These are phyloP conservation scores for Uropetala carovei DNA, from an alignment of 2,888 invertebrate genomes.

Conservation along the genomic window DNA sequence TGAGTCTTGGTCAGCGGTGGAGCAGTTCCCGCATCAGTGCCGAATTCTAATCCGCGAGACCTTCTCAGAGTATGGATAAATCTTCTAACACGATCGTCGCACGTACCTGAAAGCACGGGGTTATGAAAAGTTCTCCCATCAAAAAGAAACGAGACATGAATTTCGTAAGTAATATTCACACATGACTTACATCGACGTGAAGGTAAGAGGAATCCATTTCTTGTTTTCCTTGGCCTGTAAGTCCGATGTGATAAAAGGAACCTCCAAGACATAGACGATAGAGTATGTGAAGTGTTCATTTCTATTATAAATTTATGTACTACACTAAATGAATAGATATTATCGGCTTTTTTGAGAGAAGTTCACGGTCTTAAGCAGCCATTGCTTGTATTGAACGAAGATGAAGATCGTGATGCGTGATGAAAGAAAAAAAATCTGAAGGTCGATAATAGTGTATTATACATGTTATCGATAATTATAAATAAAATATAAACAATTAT, in stretches of 20 bases:
- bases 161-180: background rate
- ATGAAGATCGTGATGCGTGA: background rate
- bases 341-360: background rate
- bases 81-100: conserved; percentile 7
- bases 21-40: conserved; percentile 20
- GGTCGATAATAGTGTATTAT: background rate
- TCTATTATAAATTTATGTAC: background rate
- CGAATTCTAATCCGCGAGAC: conserved; percentile 17
- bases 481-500: too few relatives aligned
- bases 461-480: too few relatives aligned
- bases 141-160: background rate
- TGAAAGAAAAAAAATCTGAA: conserved; percentile 18
- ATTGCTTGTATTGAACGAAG: conserved; percentile 8
- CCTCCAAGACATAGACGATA: conserved; percentile 19
- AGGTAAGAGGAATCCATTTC: background rate
- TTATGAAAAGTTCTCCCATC: background rate
- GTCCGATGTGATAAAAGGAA: conserved; percentile 35
- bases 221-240: conserved; percentile 9
- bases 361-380: conserved; percentile 18
- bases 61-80: conserved; percentile 8
- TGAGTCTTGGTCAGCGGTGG: conserved; percentile 81
- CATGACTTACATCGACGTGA: conserved; percentile 17
- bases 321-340: background rate
- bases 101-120: background rate
- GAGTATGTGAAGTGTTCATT: conserved; percentile 34